Percentiles rank a stretch among this genome's conserved stretches.
phyloP scores from a whole-genome alignment of 2,113 vertebrate species.

The Siniperca knerii region DNA sequence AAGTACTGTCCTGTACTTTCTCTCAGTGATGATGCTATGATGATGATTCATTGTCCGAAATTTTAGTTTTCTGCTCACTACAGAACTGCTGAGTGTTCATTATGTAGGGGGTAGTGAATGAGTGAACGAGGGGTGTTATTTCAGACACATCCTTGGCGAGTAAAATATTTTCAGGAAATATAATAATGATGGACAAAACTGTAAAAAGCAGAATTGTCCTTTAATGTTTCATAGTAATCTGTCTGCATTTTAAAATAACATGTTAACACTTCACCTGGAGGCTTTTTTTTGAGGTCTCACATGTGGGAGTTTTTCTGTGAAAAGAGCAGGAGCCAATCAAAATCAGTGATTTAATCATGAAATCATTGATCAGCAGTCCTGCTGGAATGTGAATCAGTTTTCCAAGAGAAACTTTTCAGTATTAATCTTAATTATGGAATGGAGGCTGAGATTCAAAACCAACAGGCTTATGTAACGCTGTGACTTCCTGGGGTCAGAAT shows the following conservation, averaged over 20 bases:
- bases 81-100: not conserved
- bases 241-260: conserved; percentile 9
- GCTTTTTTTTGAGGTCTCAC: not conserved
- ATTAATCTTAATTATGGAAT: conserved; percentile 65
- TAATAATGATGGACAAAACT: not conserved
- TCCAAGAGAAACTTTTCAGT: conserved; percentile 49
- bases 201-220: conserved; percentile 1
- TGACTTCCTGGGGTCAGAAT: conserved; percentile 76
- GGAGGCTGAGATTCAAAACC: conserved; percentile 70
- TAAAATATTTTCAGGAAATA: not conserved
- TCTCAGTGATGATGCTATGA: not conserved
- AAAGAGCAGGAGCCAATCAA: not conserved
- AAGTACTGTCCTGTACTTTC: not conserved
- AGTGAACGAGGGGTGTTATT: not conserved
- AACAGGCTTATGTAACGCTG: conserved; percentile 73
- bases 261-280: conserved; percentile 28
- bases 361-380: conserved; percentile 17
- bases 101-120: not conserved
- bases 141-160: not conserved
- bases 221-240: not conserved
- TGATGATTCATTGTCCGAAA: conserved; percentile 31
- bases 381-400: conserved; percentile 14
- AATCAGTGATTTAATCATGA: conserved; percentile 1
- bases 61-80: not conserved
- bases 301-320: conserved; percentile 26